Conservation (phyloP, 53 echinoderm and acorn worm species). For the Temnopleurus reevesii region DNA sequence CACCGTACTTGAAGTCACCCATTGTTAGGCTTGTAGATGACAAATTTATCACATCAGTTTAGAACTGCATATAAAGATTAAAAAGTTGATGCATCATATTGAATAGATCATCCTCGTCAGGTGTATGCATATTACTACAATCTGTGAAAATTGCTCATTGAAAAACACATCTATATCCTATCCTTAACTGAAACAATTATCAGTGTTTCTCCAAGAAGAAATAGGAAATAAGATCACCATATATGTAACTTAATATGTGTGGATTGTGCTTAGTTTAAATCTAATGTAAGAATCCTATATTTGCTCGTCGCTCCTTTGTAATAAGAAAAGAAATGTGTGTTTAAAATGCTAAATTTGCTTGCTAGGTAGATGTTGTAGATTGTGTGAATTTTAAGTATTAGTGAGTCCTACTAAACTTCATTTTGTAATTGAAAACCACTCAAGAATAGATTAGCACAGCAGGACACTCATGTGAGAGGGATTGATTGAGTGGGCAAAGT, state of each 20-base stretch:
- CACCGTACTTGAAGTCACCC: background rate
- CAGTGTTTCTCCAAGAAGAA: background rate
- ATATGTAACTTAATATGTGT: constrained; percentile 51
- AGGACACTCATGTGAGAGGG: background rate
- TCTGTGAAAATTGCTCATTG: background rate
- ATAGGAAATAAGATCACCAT: background rate
- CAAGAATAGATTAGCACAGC: background rate
- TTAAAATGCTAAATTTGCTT: constrained; percentile 48
- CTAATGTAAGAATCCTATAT: constrained; percentile 28
- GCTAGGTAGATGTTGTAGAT: constrained; percentile 44
- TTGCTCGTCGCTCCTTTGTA: constrained; percentile 43
- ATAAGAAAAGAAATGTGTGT: constrained; percentile 45
- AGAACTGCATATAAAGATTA: background rate
- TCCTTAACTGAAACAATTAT: background rate
- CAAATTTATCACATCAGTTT: background rate
- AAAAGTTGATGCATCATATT: background rate
- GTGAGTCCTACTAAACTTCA: constrained; percentile 6
- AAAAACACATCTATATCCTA: background rate
- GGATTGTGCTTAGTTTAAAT: constrained; percentile 57
- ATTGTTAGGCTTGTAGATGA: background rate
- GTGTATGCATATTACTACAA: background rate
- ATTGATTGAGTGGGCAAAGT: background rate
- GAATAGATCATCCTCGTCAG: background rate
- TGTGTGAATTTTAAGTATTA: constrained; percentile 42
- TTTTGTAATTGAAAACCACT: background rate